Conservation (phyloP, 1,140 invertebrate species). For the Heterodera carotae region DNA sequence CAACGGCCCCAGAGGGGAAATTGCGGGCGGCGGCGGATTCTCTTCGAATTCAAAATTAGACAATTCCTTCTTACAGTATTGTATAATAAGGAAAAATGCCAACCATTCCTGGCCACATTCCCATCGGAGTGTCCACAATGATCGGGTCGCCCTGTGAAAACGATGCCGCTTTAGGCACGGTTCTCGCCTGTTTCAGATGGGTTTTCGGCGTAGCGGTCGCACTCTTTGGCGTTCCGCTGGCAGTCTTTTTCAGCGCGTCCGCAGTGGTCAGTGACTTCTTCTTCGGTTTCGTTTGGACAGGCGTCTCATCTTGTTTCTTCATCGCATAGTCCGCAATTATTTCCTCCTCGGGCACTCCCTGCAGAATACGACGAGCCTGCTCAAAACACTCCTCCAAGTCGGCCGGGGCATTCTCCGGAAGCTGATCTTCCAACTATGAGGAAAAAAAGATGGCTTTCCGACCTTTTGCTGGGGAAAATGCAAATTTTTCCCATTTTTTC, state of each 20-base stretch:
- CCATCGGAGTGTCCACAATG: conserved; percentile 23
- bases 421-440: conserved; percentile 5
- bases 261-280: conserved; percentile 14
- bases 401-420: conserved; percentile 15
- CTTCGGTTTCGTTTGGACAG: background rate
- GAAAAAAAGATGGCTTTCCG: too few relatives aligned
- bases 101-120: conserved; percentile 33
- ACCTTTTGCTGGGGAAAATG: too few relatives aligned
- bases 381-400: conserved; percentile 27
- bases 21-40: background rate
- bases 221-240: background rate
- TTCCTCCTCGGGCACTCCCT: conserved; percentile 20
- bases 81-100: too few relatives aligned
- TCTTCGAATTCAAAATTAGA: background rate
- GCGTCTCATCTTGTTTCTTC: conserved; percentile 3
- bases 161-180: background rate
- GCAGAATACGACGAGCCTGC: conserved; percentile 14
- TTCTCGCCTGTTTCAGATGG: background rate
- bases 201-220: conserved; percentile 19
- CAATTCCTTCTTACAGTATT: too few relatives aligned
- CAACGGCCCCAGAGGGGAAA: background rate
- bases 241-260: background rate
- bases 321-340: conserved; percentile 22
- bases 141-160: conserved; percentile 19
- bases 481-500: too few relatives aligned